These are phyloP conservation scores for Drosophila maculinotata DNA, from an alignment of 2,888 invertebrate species.

Conservation along the genomic window DNA sequence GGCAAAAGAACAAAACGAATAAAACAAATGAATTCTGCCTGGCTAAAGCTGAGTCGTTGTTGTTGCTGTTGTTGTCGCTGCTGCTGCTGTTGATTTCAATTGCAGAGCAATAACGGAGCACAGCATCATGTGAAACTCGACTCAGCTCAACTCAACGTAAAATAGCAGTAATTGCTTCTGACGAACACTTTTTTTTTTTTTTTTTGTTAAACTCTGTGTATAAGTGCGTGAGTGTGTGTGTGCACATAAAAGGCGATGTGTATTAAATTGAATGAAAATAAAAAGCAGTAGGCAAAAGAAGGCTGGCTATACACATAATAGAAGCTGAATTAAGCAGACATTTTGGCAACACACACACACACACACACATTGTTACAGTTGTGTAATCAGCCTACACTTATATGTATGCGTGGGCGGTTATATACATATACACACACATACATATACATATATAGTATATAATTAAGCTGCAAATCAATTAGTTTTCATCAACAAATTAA, in stretches of 20 bases:
- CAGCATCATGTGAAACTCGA: slow-evolving; percentile 50
- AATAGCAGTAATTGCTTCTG: slow-evolving; percentile 77
- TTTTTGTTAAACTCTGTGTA: slow-evolving; percentile 14
- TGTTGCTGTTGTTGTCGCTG: slow-evolving; percentile 16
- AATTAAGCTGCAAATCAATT: slow-evolving; percentile 61
- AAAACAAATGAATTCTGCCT: slow-evolving; percentile 59
- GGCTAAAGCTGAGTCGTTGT: slow-evolving; percentile 23
- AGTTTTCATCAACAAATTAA: slow-evolving; percentile 62
- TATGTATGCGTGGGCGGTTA: slow-evolving; percentile 33
- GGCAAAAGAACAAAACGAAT: slow-evolving; percentile 57
- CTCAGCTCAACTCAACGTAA: slow-evolving; percentile 70
- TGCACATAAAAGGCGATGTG: slow-evolving; percentile 61
- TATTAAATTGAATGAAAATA: slow-evolving; percentile 78
- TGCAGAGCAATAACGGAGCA: slow-evolving; percentile 71
- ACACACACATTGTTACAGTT: slow-evolving; percentile 30
- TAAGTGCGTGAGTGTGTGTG: slow-evolving; percentile 25
- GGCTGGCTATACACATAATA: slow-evolving; percentile 29
- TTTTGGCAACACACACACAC: slow-evolving; percentile 31
- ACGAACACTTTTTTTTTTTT: slow-evolving; percentile 48
- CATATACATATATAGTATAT: slow-evolving; percentile 1
- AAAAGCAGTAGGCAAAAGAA: slow-evolving; percentile 62
- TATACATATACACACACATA: slow-evolving; percentile 5
- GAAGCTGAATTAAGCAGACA: slow-evolving; percentile 55
- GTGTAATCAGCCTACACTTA: slow-evolving; percentile 51
- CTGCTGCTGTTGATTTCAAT: slow-evolving; percentile 67